A percentile compares a stretch with the other conserved stretches of the same genome.
phyloP scores from a whole-genome alignment of 1,140 invertebrate genomes.

The Plectrocnemia conspersa region DNA sequence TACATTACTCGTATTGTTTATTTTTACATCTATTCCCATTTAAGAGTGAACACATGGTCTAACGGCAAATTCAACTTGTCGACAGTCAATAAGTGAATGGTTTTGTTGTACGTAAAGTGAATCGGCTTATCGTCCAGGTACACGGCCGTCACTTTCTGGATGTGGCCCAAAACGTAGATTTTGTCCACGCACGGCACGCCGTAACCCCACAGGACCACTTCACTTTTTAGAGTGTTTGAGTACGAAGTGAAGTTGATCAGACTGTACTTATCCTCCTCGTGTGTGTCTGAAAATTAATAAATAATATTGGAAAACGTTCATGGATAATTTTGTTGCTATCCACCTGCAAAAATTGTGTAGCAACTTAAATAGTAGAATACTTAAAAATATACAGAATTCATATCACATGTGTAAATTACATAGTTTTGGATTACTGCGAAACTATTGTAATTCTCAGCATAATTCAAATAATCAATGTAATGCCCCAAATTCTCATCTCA shows the following conservation, averaged over 20 bases:
- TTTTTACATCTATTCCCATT: conserved; percentile 37
- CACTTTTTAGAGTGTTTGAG: conserved; percentile 47
- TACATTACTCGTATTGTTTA: no score
- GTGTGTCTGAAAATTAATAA: conserved; percentile 51
- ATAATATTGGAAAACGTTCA: conserved; percentile 1
- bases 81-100: conserved; percentile 39
- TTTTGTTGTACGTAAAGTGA: conserved; percentile 38
- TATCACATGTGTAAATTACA: no score
- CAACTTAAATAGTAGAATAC: no score
- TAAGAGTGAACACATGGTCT: conserved; percentile 42
- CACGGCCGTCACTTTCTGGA: conserved; percentile 37
- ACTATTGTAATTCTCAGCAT: no score
- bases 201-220: conserved; percentile 50
- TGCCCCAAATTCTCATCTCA: no score
- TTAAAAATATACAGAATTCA: no score
- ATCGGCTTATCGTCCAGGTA: conserved; percentile 39
- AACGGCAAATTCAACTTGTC: conserved; percentile 40
- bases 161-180: conserved; percentile 39
- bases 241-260: conserved; percentile 53
- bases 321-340: no score
- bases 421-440: no score
- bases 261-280: conserved; percentile 56
- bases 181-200: conserved; percentile 47
- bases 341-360: no score
- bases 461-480: no score